Percentiles rank a stretch among this genome's conserved stretches.
These are phyloP conservation scores for Labeo catla DNA, from an alignment of 2,113 vertebrate species.

Conservation along the genomic window DNA sequence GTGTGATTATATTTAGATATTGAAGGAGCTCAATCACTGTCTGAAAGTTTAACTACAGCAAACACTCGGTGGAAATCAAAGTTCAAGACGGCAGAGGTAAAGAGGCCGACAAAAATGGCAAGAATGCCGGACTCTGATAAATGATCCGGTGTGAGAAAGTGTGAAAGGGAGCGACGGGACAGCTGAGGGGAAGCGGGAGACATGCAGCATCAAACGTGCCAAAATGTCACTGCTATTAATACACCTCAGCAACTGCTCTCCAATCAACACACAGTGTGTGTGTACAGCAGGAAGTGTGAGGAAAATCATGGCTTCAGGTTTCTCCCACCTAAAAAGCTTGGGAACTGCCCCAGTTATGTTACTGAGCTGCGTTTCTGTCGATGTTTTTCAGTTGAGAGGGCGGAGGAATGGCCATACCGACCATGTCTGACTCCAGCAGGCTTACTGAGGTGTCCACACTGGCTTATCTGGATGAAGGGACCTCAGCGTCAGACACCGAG, in stretches of 20 bases:
- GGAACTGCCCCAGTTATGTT: background rate
- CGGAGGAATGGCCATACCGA: slow-evolving; percentile 66
- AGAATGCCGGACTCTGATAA: background rate
- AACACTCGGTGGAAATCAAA: background rate
- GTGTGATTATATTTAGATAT: background rate
- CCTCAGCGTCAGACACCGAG: slow-evolving; percentile 12
- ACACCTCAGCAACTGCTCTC: slow-evolving; percentile 7
- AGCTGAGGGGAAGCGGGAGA: slow-evolving; percentile 61
- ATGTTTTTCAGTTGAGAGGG: background rate
- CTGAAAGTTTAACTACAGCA: background rate
- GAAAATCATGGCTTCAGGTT: background rate
- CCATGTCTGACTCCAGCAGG: slow-evolving; percentile 61
- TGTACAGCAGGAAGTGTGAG: background rate
- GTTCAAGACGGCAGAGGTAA: background rate
- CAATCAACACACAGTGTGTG: background rate
- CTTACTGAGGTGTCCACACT: slow-evolving; percentile 54
- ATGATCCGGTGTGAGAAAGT: slow-evolving; percentile 43
- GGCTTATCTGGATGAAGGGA: slow-evolving; percentile 54
- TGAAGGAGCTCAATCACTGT: background rate
- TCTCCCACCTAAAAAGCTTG: background rate
- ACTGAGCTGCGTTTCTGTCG: background rate
- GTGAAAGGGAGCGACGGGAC: slow-evolving; percentile 64
- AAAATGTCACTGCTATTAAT: slow-evolving; percentile 55
- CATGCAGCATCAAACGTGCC: slow-evolving; percentile 27
- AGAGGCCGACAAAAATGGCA: background rate